Evolutionary conservation across 92 coral and sea anemone genomes (phyloP), one percentile per base, ranked within the genome.

Genomic region (Epizoanthus scotinus): DNA sequence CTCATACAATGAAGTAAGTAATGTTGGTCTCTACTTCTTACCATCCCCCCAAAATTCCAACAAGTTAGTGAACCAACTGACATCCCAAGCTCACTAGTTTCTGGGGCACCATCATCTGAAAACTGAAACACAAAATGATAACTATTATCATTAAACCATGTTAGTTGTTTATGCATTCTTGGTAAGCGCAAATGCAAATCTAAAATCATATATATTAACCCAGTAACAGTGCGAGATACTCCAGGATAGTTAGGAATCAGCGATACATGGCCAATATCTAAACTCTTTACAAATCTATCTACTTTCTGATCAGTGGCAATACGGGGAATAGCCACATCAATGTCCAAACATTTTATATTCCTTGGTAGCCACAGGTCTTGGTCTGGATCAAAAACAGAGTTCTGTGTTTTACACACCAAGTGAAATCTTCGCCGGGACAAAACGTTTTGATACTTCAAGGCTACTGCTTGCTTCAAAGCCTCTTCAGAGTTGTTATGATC

Each of bases 21-120:
- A 26, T 87, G 90, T 21, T 67, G 77, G 59, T 87, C 90, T 59
- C 87, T 29, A 63, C 90, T 87, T 49, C 90, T 65, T 3, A 87
- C 87, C 84, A 59, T 73, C 18, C 53, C 77, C 49, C 84, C 86
- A 75, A 87, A 87, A 67, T 83, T 75, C 87, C 84, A 83, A 60
- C 62, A 59, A 18, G 90, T 83, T 18, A 87, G 73, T 18, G 83
- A 71, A 0, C 84, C 90, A 53, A 86, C 83, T 15, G 87, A 87
- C 90, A 87, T 87, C 10, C 84, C 82, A 54, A 87, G 44, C 44
- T 40, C 44, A 40, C 44, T 40, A 40, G 44, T 40, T 40, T 40
- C 44, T 9, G 44, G 44, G 44, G 44, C 44, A 40, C 44, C 8
- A 40, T 40, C 44, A 40, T 40, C 8, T 9, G 44, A 40, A 40